Percentiles rank a stretch among this genome's conserved stretches.
These are phyloP conservation scores for Mizuhopecten yessoensis DNA, from an alignment of 1,140 invertebrate genomes.

Conservation along the genomic window DNA sequence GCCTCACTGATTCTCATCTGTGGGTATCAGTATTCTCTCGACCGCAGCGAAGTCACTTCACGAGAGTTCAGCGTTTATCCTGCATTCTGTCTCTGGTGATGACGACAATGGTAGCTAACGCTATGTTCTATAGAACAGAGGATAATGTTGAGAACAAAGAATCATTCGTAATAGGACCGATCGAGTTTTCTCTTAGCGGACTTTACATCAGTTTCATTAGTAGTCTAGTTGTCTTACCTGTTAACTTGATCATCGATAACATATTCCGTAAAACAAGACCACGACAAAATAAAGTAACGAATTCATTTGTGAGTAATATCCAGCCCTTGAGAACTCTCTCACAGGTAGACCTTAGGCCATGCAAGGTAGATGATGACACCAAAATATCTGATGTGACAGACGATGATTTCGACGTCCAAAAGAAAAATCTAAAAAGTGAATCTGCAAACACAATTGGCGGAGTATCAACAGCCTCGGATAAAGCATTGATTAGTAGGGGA, in stretches of 20 bases:
- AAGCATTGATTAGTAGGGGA: neutral
- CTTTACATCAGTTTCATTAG: constrained; percentile 77
- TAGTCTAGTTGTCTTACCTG: constrained; percentile 78
- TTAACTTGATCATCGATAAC: constrained; percentile 77
- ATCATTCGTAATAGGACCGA: constrained; percentile 68
- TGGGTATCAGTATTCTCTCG: constrained; percentile 81
- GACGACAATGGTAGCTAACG: constrained; percentile 82
- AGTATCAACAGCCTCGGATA: constrained; percentile 3
- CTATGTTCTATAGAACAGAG: constrained; percentile 80
- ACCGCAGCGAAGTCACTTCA: constrained; percentile 80
- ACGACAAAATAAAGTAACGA: constrained; percentile 63
- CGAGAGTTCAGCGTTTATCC: constrained; percentile 80
- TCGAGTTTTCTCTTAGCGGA: constrained; percentile 72
- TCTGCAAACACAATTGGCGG: neutral
- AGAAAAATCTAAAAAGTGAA: constrained; percentile 3
- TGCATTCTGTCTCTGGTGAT: constrained; percentile 81
- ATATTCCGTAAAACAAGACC: constrained; percentile 76
- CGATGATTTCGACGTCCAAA: constrained; percentile 43
- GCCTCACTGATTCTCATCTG: constrained; percentile 80
- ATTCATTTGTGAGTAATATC: constrained; percentile 62
- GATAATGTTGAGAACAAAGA: constrained; percentile 57
- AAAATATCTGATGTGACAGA: constrained; percentile 48
- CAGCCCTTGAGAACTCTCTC: constrained; percentile 53
- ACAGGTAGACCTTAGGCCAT: constrained; percentile 47
- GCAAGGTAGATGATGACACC: constrained; percentile 21